phyloP scores from a whole-genome alignment of 2,797 vertebrate species.

The Girardinus metallicus region DNA sequence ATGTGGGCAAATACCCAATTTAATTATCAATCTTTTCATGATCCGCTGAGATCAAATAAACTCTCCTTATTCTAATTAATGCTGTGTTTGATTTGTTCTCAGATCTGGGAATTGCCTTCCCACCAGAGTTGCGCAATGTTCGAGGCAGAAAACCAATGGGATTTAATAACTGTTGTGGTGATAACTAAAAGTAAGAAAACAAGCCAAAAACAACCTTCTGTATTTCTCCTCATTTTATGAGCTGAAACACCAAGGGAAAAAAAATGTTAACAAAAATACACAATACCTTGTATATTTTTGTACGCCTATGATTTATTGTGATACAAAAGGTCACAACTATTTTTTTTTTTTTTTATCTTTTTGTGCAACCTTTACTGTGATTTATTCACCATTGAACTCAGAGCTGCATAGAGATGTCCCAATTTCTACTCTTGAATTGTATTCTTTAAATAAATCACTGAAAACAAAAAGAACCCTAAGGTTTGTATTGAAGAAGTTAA shows the following conservation, averaged over 20 bases:
- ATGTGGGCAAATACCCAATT: not conserved
- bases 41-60: not conserved
- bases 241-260: not conserved
- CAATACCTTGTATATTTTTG: too few relatives aligned
- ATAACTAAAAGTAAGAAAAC: not conserved
- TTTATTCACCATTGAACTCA: not conserved
- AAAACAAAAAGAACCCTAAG: not conserved
- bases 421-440: not conserved
- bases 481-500: not conserved
- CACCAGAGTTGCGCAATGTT: not conserved
- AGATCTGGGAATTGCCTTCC: not conserved
- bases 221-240: not conserved
- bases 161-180: not conserved
- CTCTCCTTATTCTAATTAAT: not conserved
- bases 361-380: not conserved
- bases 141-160: not conserved
- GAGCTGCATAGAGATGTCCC: not conserved
- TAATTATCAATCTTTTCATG: not conserved
- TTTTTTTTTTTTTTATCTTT: not conserved
- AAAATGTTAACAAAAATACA: not conserved
- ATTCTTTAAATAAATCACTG: not conserved
- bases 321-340: not conserved
- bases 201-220: not conserved
- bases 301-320: not conserved
- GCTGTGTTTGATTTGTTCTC: slow-evolving; percentile 1